phyloP scores from a whole-genome alignment of 2,888 invertebrate species.

The Polydrusus pterygomalis region DNA sequence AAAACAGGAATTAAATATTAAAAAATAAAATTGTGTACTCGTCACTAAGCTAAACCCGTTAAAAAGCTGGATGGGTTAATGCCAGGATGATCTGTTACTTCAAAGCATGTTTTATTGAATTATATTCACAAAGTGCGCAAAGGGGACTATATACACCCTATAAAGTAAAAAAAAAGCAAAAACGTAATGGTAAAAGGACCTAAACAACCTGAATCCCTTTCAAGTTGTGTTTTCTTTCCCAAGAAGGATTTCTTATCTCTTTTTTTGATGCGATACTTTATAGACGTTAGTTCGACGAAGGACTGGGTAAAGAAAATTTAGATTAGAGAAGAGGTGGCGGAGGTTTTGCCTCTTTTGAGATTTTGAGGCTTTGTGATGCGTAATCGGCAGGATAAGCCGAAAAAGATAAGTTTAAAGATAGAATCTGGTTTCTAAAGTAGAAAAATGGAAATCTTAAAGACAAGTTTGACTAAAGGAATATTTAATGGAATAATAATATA shows the following conservation, averaged over 20 bases:
- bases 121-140: slow-evolving; percentile 6
- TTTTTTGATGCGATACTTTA: slow-evolving; percentile 27
- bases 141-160: not conserved
- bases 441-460: not conserved
- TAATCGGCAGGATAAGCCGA: slow-evolving; percentile 8
- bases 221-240: slow-evolving; percentile 25
- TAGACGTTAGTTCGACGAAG: slow-evolving; percentile 24
- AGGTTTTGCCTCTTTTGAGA: slow-evolving; percentile 2
- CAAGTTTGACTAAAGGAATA: not conserved
- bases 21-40: no score
- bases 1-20: no score
- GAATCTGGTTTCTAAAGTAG: not conserved
- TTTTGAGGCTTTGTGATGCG: slow-evolving; percentile 10
- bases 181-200: slow-evolving; percentile 5
- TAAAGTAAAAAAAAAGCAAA: slow-evolving; percentile 23
- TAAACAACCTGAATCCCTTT: slow-evolving; percentile 34
- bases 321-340: slow-evolving; percentile 10
- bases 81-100: no score
- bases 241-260: slow-evolving; percentile 24
- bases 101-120: slow-evolving; percentile 4
- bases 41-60: no score
- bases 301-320: slow-evolving; percentile 29
- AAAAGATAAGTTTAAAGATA: slow-evolving; percentile 1
- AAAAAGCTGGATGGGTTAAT: no score
- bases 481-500: not conserved